Evolutionary conservation across 2,888 invertebrate genomes (phyloP).

Genomic region (Tetragnatha montana): DNA sequence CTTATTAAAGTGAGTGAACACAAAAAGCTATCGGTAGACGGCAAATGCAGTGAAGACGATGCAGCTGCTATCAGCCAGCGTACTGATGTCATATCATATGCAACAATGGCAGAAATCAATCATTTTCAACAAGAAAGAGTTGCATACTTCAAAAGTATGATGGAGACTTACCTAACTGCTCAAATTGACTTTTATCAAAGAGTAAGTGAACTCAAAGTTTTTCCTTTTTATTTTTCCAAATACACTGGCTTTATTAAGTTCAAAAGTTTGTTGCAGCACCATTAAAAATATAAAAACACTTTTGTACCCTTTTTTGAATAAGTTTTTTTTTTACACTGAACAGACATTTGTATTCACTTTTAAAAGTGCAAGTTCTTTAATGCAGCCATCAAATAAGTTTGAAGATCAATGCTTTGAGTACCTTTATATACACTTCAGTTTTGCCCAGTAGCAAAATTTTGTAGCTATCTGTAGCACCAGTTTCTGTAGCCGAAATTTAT

Average conservation of each 20-base stretch:
- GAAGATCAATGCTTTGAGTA: no score
- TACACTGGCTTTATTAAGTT: neutral
- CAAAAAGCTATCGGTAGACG: constrained; percentile 86
- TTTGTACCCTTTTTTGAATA: no score
- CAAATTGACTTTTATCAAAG: constrained; percentile 95
- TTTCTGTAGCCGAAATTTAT: no score
- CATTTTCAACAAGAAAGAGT: constrained; percentile 93
- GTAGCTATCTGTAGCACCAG: no score
- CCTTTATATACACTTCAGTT: no score
- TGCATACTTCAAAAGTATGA: constrained; percentile 87
- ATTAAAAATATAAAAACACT: no score
- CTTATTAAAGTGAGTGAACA: constrained; percentile 93
- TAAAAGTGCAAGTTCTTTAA: no score
- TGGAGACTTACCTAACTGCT: constrained; percentile 89
- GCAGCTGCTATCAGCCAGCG: constrained; percentile 87
- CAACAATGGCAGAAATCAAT: constrained; percentile 93
- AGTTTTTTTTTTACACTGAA: no score
- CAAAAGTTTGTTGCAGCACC: neutral
- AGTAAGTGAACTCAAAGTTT: constrained; percentile 74
- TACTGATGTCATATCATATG: constrained; percentile 93
- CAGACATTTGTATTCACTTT: no score
- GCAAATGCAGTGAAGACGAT: constrained; percentile 88
- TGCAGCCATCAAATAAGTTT: no score
- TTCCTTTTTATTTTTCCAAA: neutral
- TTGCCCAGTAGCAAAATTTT: no score